Evolutionary conservation across 92 coral and sea anemone genomes (phyloP), one percentile per base, ranked within the genome.

Genomic region (Porites cylindrica): DNA sequence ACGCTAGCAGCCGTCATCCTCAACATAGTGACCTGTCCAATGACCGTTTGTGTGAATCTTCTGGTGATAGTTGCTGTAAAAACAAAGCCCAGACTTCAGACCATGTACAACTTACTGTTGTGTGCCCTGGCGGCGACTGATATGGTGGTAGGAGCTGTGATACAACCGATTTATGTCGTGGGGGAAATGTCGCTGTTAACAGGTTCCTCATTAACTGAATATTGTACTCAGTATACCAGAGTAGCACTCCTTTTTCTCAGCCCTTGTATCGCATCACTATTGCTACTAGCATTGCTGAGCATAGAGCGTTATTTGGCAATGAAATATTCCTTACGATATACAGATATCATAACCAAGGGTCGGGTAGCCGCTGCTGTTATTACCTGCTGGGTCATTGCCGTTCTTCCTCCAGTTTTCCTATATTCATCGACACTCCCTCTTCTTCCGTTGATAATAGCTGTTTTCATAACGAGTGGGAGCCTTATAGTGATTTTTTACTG

Each of bases 31-130:
- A 64, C 59, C 13, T 43, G 72, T 18, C 83, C 72, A 3, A 6
- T 66, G 43, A 79, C 72, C 52, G 72, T 79, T 16, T 63, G 63
- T n/a, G 10, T 64, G 23, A 79, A 79, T 59, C 13, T 43, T 9
- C 72, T 79, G 83, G 83, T 79, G 72, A 79, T 79, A 32, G 72
- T 64, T 21, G 83, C 72, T 16, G 83, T 79, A 2, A 64, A 13
- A 79, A 64, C 20, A 43, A 79, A 50, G 38, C 72, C 12, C 6
- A 63, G 59, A 79, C 83, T 79, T 18, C 83, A 79, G 72, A 79
- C 72, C 72, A 43, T 1, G 38, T 79, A 79, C 72, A 43, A 64
- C 83, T 50, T 79, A 4, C 61, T 79, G 32, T 8, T 79, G 72
- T 71, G 72, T 64, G 43, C 72, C 65, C 50, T 79, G 69, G 83